Conservation (phyloP, 1,140 invertebrate genomes). For the Patella vulgata region DNA sequence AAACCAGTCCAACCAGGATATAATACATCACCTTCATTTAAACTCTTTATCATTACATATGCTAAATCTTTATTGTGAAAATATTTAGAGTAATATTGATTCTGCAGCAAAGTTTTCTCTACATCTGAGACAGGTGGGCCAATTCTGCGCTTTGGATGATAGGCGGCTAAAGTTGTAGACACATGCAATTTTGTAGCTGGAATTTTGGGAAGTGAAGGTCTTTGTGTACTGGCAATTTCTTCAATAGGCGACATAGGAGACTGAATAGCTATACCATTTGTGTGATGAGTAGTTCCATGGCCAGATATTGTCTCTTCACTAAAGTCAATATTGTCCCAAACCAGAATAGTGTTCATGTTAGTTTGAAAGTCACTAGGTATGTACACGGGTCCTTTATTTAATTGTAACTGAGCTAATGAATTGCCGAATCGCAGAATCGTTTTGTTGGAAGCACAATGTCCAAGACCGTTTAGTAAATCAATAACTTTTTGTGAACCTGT, state of each 20-base stretch:
- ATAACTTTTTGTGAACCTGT: too few species aligned
- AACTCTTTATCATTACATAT: background rate
- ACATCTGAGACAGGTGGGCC: background rate
- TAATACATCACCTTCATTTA: background rate
- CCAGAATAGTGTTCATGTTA: too few species aligned
- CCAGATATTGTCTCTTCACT: conserved; percentile 41
- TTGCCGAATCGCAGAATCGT: too few species aligned
- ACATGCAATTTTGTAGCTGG: background rate
- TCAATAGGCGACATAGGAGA: background rate
- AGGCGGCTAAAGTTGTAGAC: background rate
- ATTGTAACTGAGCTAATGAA: too few species aligned
- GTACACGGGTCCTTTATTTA: too few species aligned
- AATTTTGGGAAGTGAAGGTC: too few species aligned
- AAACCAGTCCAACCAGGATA: conserved; percentile 4
- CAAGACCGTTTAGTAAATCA: too few species aligned
- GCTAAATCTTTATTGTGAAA: background rate
- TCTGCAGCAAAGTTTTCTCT: background rate
- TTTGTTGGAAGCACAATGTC: too few species aligned
- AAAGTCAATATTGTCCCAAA: conserved; percentile 41
- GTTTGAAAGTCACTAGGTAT: too few species aligned
- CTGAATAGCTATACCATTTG: conserved; percentile 46
- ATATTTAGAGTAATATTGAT: background rate
- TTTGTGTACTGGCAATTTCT: background rate
- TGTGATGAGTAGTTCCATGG: conserved; percentile 37
- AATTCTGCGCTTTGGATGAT: background rate